Evolutionary conservation across 2,888 invertebrate genomes (phyloP).

Genomic region (Sturmia bella): DNA sequence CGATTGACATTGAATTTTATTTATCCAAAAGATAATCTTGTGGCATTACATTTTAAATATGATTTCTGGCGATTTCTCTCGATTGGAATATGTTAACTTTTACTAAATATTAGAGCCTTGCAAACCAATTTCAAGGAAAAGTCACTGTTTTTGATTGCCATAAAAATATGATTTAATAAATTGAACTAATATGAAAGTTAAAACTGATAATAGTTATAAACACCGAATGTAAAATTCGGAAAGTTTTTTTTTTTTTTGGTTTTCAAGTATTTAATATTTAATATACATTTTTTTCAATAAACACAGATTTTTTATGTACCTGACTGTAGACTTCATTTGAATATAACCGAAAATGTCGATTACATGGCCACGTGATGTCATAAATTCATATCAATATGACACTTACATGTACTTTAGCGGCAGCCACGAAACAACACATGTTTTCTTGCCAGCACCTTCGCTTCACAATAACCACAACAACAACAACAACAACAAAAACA

Average conservation of each 20-base stretch:
- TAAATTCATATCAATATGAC: slow-evolving; percentile 81
- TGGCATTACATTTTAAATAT: no score
- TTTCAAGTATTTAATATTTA: not conserved
- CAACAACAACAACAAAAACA: slow-evolving; percentile 22
- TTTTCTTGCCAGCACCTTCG: slow-evolving; percentile 69
- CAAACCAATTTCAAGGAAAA: no score
- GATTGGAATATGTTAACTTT: no score
- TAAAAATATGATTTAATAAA: no score
- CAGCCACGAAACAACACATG: slow-evolving; percentile 71
- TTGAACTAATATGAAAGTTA: no score
- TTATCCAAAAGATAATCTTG: no score
- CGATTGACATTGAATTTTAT: no score
- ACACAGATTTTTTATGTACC: not conserved
- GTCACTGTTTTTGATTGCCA: no score
- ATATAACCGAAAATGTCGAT: slow-evolving; percentile 67
- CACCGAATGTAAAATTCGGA: not conserved
- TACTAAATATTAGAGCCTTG: no score
- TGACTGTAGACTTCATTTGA: slow-evolving; percentile 48
- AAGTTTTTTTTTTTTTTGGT: not conserved
- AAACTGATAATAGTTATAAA: no score
- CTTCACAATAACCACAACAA: slow-evolving; percentile 15
- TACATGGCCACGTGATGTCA: slow-evolving; percentile 78
- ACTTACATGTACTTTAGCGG: slow-evolving; percentile 79
- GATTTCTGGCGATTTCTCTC: no score
- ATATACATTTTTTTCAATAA: not conserved